These are phyloP conservation scores for Acanthaster planci DNA, from an alignment of 35 echinoderm and acorn worm genomes.

Conservation along the genomic window DNA sequence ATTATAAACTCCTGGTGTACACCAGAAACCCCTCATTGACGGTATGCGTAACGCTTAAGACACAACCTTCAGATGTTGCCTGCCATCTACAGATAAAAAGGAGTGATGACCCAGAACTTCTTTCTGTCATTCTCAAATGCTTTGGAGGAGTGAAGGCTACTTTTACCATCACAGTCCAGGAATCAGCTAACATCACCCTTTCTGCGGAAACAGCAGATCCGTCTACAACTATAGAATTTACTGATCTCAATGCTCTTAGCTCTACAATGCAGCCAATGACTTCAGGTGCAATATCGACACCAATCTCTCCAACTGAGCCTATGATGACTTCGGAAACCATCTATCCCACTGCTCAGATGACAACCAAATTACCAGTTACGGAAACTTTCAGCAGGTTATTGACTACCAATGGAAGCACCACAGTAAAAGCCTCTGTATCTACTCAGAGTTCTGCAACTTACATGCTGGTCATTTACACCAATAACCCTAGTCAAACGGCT, in stretches of 20 bases:
- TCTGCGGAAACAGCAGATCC: not conserved
- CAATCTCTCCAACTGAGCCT: not conserved
- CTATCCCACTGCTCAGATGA: no score
- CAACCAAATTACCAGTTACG: no score
- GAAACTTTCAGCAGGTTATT: not conserved
- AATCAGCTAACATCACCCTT: slow-evolving; percentile 8
- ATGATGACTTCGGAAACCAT: not conserved
- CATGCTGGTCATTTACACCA: not conserved
- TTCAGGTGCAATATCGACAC: not conserved
- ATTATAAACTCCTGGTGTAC: not conserved
- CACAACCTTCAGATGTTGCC: not conserved
- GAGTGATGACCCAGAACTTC: not conserved
- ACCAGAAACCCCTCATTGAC: not conserved
- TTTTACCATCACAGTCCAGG: not conserved
- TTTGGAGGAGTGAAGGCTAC: not conserved
- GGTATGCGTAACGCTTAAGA: not conserved
- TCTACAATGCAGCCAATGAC: no score
- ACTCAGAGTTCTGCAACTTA: not conserved
- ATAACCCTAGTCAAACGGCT: not conserved
- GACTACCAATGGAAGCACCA: not conserved
- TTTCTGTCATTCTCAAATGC: not conserved
- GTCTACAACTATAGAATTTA: not conserved
- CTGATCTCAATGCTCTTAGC: not conserved
- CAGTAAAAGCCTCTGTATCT: not conserved
- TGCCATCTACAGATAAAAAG: not conserved